phyloP scores from a whole-genome alignment of 2,113 vertebrate species.

The Gallinago undulata region DNA sequence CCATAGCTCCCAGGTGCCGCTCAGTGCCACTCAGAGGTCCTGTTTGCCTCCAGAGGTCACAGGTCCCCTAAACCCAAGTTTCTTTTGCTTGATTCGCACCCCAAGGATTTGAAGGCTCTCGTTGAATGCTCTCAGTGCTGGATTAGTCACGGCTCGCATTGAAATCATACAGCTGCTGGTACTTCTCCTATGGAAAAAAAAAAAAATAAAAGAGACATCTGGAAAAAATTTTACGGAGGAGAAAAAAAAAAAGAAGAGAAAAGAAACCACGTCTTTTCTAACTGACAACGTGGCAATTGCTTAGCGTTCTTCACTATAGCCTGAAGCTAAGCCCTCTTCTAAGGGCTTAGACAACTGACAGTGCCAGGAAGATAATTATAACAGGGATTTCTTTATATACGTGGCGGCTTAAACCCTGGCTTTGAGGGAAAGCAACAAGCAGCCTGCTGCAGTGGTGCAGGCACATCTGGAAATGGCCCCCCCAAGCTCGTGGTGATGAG shows the following conservation, averaged over 20 bases:
- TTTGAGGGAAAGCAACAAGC: not conserved
- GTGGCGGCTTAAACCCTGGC: constrained; percentile 55
- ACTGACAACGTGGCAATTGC: constrained; percentile 79
- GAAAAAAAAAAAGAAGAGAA: constrained; percentile 2
- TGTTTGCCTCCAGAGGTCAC: not conserved
- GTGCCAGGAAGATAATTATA: constrained; percentile 60
- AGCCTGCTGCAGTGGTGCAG: not conserved
- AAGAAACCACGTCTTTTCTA: constrained; percentile 58
- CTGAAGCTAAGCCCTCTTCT: constrained; percentile 50
- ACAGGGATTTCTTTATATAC: constrained; percentile 56
- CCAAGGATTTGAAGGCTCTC: not conserved
- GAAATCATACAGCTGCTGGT: constrained; percentile 45
- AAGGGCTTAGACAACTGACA: constrained; percentile 54
- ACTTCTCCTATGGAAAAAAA: not conserved
- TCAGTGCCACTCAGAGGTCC: not conserved
- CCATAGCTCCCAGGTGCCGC: accelerated
- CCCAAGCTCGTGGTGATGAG: accelerated
- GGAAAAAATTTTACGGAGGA: constrained; percentile 60
- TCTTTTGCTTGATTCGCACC: not conserved
- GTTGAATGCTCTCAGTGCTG: constrained; percentile 40
- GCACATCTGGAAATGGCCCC: not conserved
- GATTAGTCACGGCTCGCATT: constrained; percentile 72
- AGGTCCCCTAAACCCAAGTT: not conserved
- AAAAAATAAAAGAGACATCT: constrained; percentile 62
- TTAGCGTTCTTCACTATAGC: constrained; percentile 37